These are phyloP conservation scores for Hesperia comma DNA, from an alignment of 2,888 invertebrate species.

Conservation along the genomic window DNA sequence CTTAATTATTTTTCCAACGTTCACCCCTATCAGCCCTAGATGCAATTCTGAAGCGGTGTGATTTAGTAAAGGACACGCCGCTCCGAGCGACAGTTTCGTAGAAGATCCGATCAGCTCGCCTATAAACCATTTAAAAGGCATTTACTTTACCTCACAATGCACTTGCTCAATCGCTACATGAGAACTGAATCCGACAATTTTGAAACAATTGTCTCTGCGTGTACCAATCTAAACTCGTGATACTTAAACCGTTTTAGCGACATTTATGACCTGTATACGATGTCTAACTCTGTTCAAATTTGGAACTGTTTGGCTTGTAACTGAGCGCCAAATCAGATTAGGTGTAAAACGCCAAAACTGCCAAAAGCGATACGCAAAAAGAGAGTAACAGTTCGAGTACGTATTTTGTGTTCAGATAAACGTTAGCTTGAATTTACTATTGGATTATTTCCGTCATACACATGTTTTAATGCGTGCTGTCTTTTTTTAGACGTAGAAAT, in stretches of 20 bases:
- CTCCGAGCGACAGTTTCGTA: slow-evolving; percentile 42
- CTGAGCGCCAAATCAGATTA: slow-evolving; percentile 12
- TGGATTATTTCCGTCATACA: too few species aligned
- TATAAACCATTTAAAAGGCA: slow-evolving; percentile 38
- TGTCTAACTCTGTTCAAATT: slow-evolving; percentile 13
- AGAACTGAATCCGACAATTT: slow-evolving; percentile 43
- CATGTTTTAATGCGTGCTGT: too few species aligned
- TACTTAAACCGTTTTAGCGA: slow-evolving; percentile 25
- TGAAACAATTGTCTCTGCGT: slow-evolving; percentile 46
- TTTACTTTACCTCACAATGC: slow-evolving; percentile 36
- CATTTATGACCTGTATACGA: slow-evolving; percentile 18
- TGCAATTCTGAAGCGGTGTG: slow-evolving; percentile 30
- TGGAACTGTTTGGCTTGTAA: slow-evolving; percentile 9
- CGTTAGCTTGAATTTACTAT: too few species aligned
- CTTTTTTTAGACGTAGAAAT: too few species aligned
- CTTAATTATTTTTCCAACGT: background rate
- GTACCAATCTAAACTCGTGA: slow-evolving; percentile 35
- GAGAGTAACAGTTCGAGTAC: too few species aligned
- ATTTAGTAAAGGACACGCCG: slow-evolving; percentile 39
- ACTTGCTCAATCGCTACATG: slow-evolving; percentile 39
- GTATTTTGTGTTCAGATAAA: too few species aligned
- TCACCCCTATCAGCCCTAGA: slow-evolving; percentile 30
- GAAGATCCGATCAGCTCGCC: slow-evolving; percentile 41
- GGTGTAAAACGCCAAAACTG: too few species aligned
- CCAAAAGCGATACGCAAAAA: too few species aligned